Evolutionary conservation across 2,888 invertebrate species (phyloP), one percentile per base, ranked within the genome.

Genomic region (Carabus problematicus): DNA sequence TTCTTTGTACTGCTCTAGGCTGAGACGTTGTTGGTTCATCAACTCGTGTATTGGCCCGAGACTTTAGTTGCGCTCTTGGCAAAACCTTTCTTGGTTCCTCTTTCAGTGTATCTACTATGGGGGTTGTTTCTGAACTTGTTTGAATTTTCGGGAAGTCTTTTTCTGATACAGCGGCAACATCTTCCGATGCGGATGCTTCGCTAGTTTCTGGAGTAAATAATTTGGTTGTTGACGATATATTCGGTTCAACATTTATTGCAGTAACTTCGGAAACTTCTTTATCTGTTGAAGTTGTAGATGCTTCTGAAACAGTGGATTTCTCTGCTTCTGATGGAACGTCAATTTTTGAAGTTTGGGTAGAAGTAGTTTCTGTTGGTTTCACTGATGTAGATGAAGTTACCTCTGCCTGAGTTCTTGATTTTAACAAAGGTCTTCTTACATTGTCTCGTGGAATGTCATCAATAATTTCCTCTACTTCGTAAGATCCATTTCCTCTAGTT

Each of bases 401-500:
- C 74, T 81, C 81, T 1, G 80, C 78, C 39, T 80, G 71, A 18
- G 79, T 78, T 68, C 77, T 75, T 0, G 79, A 74, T 71, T 77
- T 78, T 18, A 74, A 73, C 8, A 67, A 12, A 12, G 74, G 73
- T 70, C 75, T 74, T 61, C 72, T 73, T 12, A 73, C 72, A 2
- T 76, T 72, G 64, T 78, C 77, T 68, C 76, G 74, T 14, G 80
- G 79, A 59, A 78, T 75, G 54, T 82, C 82, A 62, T 82, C 80
- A 7, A 81, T 70, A 4, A 75, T 62, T 76, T 82, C 82, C 72
- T 79, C 73, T n/a, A 82, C 81, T 73, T 80, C 80, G 67, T 81
- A 82, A 7, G 71, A 45, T 70, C 71, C 72, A 49, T 14, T 47
- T 12, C 19, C 19, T 18, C 54, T 55, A 68, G 43, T 70, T 58